These are phyloP conservation scores for Timema podura DNA, from an alignment of 2,888 invertebrate genomes.

Conservation along the genomic window DNA sequence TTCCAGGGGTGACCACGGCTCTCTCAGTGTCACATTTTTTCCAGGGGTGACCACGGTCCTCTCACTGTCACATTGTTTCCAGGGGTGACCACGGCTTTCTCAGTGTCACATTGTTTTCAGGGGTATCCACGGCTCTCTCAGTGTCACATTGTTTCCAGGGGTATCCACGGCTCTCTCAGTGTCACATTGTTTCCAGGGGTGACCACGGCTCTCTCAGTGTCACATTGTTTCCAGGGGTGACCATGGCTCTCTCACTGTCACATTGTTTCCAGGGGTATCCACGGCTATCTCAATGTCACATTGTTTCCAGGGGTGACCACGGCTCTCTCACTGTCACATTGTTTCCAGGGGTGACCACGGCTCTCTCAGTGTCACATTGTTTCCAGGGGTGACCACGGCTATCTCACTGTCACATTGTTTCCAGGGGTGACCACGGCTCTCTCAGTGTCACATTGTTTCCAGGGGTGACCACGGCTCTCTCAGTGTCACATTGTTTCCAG, in stretches of 20 bases:
- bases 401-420: conserved; percentile 48
- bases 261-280: conserved; percentile 50
- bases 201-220: conserved; percentile 55
- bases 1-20: conserved; percentile 57
- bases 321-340: conserved; percentile 51
- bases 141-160: conserved; percentile 42
- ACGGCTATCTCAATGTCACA: conserved; percentile 52
- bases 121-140: conserved; percentile 60
- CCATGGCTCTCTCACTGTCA: conserved; percentile 56
- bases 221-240: conserved; percentile 48
- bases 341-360: conserved; percentile 55
- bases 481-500: conserved; percentile 42
- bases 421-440: conserved; percentile 59
- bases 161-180: conserved; percentile 59
- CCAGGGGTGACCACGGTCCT: conserved; percentile 59
- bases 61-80: conserved; percentile 45
- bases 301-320: conserved; percentile 53
- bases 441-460: conserved; percentile 40
- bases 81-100: conserved; percentile 60
- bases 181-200: conserved; percentile 46
- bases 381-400: conserved; percentile 57
- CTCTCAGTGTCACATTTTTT: conserved; percentile 43
- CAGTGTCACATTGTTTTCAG: conserved; percentile 42
- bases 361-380: conserved; percentile 45
- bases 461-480: conserved; percentile 60